These are phyloP conservation scores for Pherbina coryleti DNA, from an alignment of 2,888 invertebrate species.

Conservation along the genomic window DNA sequence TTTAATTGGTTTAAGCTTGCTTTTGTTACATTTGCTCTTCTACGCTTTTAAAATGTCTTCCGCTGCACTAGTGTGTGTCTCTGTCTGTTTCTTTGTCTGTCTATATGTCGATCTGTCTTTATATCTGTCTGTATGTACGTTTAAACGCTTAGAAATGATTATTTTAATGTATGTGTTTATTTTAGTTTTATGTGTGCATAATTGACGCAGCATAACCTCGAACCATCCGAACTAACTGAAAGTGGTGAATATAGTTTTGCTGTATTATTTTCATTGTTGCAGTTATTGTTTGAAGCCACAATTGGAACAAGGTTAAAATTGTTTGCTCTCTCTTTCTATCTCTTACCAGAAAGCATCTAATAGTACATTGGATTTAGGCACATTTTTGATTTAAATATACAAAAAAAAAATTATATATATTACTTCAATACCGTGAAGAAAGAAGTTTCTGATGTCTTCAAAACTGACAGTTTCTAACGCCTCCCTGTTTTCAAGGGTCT, in stretches of 20 bases:
- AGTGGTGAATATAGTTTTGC: not conserved
- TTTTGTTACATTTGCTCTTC: constrained; percentile 12
- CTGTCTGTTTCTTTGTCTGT: not conserved
- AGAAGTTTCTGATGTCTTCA: no score
- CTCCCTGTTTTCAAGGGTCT: no score
- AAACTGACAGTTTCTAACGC: no score
- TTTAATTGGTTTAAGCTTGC: constrained; percentile 29
- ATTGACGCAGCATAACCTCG: no score
- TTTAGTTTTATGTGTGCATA: no score
- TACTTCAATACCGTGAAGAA: no score
- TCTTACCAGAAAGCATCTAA: not conserved
- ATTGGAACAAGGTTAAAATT: not conserved
- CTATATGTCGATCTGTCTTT: not conserved
- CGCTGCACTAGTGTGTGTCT: not conserved
- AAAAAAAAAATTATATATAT: no score
- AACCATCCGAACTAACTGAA: not conserved
- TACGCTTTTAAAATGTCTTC: not conserved
- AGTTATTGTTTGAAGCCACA: not conserved
- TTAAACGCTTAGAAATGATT: no score
- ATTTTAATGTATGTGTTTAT: no score
- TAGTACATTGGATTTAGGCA: no score
- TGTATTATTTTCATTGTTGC: not conserved
- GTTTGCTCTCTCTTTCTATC: not conserved
- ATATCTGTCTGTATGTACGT: no score
- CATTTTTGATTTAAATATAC: no score